A percentile compares a stretch with the other conserved stretches of the same genome.
These are phyloP conservation scores for Diarsia dahlii DNA, from an alignment of 2,888 invertebrate genomes.

Conservation along the genomic window DNA sequence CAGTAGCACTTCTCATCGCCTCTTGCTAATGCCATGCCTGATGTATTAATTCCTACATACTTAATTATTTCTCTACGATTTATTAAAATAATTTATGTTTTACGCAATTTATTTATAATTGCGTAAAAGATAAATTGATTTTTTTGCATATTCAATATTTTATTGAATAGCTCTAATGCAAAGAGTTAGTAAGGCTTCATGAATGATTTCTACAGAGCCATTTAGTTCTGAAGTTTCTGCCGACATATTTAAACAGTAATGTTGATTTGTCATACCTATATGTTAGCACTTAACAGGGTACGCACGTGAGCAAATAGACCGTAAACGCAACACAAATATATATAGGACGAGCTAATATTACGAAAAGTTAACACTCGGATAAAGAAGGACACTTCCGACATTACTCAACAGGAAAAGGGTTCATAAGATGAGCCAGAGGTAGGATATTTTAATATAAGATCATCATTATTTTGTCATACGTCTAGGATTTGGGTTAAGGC, in stretches of 20 bases:
- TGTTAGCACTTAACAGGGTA: slow-evolving; percentile 19
- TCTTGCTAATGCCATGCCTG: too few relatives aligned
- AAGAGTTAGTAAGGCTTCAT: not conserved
- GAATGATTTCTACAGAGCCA: not conserved
- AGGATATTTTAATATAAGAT: slow-evolving; percentile 7
- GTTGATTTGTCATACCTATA: slow-evolving; percentile 5
- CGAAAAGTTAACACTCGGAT: slow-evolving; percentile 1
- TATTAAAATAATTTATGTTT: not conserved
- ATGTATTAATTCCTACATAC: not conserved
- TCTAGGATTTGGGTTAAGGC: not conserved
- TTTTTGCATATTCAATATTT: not conserved
- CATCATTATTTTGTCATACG: not conserved
- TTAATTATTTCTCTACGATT: not conserved
- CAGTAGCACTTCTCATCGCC: not conserved
- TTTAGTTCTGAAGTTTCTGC: not conserved
- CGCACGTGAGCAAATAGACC: slow-evolving; percentile 20
- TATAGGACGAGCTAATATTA: not conserved
- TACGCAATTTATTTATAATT: not conserved
- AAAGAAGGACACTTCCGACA: not conserved
- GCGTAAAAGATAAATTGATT: too few relatives aligned
- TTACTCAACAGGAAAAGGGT: slow-evolving; percentile 45
- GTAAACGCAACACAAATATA: slow-evolving; percentile 24
- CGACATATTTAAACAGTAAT: slow-evolving; percentile 3
- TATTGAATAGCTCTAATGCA: not conserved
- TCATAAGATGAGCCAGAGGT: not conserved